A percentile compares a stretch with the other conserved stretches of the same genome.
phyloP scores from a whole-genome alignment of 2,113 vertebrate species.

The Hemichromis elongatus region DNA sequence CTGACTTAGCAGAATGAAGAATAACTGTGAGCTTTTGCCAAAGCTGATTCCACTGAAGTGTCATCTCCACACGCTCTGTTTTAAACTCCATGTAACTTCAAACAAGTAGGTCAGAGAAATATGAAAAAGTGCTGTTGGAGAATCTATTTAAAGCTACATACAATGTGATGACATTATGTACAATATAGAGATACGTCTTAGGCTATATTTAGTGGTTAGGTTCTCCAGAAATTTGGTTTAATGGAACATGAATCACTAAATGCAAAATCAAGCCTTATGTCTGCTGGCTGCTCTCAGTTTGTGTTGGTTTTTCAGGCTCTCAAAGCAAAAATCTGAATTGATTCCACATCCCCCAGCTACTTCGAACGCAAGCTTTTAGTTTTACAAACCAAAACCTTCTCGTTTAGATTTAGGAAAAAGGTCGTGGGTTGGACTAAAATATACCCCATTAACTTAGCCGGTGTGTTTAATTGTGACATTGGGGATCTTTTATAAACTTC shows the following conservation, averaged over 20 bases:
- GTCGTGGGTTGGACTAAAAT: neutral
- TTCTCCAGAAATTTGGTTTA: conserved; percentile 14
- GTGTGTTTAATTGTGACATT: neutral
- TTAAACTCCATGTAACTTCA: conserved; percentile 34
- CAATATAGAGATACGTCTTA: neutral
- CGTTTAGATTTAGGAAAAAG: neutral
- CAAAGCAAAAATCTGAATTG: neutral
- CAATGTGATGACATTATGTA: neutral
- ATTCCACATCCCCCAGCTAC: neutral
- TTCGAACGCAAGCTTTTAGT: neutral
- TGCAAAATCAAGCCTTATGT: conserved; percentile 3
- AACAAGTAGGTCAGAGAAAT: conserved; percentile 73
- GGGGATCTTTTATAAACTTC: neutral
- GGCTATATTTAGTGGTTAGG: conserved; percentile 20
- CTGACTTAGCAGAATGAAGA: conserved; percentile 65
- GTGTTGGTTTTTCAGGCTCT: conserved; percentile 2
- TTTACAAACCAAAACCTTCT: neutral
- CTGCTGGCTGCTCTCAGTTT: neutral
- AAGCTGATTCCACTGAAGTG: conserved; percentile 51
- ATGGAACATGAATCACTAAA: conserved; percentile 12
- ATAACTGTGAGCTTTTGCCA: conserved; percentile 13
- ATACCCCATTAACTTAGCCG: neutral
- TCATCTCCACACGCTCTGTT: conserved; percentile 21
- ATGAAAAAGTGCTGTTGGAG: conserved; percentile 62
- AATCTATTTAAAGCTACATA: neutral